phyloP scores from a whole-genome alignment of 2,797 vertebrate species.

The Dendrocincla fuliginosa region DNA sequence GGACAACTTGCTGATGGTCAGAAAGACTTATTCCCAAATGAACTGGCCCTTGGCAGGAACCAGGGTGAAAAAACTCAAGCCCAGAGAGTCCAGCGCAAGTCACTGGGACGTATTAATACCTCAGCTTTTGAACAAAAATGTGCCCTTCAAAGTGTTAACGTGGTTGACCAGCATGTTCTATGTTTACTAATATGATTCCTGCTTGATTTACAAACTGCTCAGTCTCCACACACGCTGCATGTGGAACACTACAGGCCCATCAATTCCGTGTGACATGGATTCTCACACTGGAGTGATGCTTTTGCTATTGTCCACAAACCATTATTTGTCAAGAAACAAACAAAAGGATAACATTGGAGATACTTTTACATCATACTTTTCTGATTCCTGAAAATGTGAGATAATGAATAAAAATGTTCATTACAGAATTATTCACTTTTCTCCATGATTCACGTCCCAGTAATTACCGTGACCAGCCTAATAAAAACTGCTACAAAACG shows the following conservation, averaged over 20 bases:
- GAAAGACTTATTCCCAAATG: neutral
- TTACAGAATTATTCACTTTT: constrained; percentile 94
- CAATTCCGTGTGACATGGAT: neutral
- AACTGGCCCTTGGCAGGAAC: neutral
- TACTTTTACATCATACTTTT: constrained; percentile 59
- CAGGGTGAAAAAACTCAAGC: neutral
- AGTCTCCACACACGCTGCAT: neutral
- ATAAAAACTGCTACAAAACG: constrained; percentile 96
- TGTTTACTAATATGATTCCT: neutral
- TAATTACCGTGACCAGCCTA: constrained; percentile 96
- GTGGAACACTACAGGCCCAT: neutral
- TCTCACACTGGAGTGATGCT: neutral
- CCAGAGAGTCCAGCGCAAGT: neutral
- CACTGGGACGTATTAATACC: neutral
- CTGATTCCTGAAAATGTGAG: constrained; percentile 79
- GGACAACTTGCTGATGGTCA: neutral
- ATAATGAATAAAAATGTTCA: constrained; percentile 94
- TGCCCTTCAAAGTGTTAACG: neutral
- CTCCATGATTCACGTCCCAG: constrained; percentile 91
- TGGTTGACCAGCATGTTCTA: neutral
- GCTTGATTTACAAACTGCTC: neutral
- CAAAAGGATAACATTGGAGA: constrained; percentile 45
- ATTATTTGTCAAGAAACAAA: constrained; percentile 73
- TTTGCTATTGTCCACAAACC: constrained; percentile 71
- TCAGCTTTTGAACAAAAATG: neutral